A percentile compares a stretch with the other conserved stretches of the same genome.
These are phyloP conservation scores for Parapsyche elsis DNA, from an alignment of 1,140 invertebrate genomes.

Conservation along the genomic window DNA sequence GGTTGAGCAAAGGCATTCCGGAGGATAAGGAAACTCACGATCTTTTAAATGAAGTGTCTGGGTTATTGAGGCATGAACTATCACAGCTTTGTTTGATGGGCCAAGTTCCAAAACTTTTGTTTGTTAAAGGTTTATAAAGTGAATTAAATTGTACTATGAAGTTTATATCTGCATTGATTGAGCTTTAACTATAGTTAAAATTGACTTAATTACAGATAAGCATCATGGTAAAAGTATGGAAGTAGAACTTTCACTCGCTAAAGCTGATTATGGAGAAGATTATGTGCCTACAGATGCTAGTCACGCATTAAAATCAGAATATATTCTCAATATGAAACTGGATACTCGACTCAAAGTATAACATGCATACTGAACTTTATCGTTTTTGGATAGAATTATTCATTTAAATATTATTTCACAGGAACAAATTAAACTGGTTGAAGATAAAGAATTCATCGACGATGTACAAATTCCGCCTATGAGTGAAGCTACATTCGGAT, in stretches of 20 bases:
- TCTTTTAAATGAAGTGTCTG: constrained; percentile 68
- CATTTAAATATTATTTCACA: constrained; percentile 55
- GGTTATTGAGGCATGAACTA: constrained; percentile 74
- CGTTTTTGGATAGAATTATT: not conserved
- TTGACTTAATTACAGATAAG: constrained; percentile 66
- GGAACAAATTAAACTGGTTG: constrained; percentile 65
- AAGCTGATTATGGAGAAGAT: constrained; percentile 73
- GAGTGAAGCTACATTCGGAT: constrained; percentile 76
- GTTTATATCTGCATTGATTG: too few species aligned
- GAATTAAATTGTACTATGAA: constrained; percentile 14
- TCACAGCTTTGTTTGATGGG: constrained; percentile 77
- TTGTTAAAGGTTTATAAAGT: constrained; percentile 71
- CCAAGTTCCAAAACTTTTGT: constrained; percentile 75
- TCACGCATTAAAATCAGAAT: constrained; percentile 64
- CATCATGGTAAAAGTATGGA: constrained; percentile 64
- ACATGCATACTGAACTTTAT: not conserved
- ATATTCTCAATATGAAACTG: constrained; percentile 64
- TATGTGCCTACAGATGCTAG: constrained; percentile 65
- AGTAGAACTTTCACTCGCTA: constrained; percentile 69
- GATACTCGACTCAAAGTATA: constrained; percentile 64
- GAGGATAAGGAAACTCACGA: constrained; percentile 65
- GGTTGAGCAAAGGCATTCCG: constrained; percentile 68
- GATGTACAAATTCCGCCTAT: constrained; percentile 70
- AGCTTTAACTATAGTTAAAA: constrained; percentile 12
- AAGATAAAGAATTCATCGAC: constrained; percentile 58